Conservation (phyloP, 1,140 invertebrate genomes). For the Penaeus japonicus region DNA sequence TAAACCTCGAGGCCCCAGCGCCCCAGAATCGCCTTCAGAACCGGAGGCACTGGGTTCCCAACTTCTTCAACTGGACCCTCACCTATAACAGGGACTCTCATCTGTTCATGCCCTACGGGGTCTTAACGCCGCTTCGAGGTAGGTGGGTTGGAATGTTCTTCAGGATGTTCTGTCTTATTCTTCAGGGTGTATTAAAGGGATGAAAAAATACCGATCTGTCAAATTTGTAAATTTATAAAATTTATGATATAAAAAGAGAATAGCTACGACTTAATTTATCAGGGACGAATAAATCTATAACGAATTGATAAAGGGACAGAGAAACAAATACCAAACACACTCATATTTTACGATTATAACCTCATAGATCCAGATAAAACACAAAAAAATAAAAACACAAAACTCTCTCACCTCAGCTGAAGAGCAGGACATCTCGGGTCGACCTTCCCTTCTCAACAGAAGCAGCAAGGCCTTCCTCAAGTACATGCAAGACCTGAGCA, state of each 20-base stretch:
- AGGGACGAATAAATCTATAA: too few relatives aligned
- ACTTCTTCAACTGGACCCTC: slow-evolving; percentile 65
- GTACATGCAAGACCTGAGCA: slow-evolving; percentile 10
- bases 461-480: background rate
- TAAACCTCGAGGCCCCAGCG: slow-evolving; percentile 21
- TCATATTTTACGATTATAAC: too few relatives aligned
- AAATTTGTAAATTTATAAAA: too few relatives aligned
- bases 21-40: background rate
- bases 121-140: background rate
- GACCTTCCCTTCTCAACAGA: background rate
- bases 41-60: background rate
- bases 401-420: background rate
- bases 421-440: background rate
- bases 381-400: too few relatives aligned
- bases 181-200: background rate
- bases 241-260: too few relatives aligned
- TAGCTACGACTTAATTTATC: too few relatives aligned
- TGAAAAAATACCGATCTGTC: too few relatives aligned
- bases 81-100: slow-evolving; percentile 64
- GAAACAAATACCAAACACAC: too few relatives aligned
- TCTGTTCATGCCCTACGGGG: slow-evolving; percentile 45
- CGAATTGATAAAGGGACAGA: too few relatives aligned
- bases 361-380: too few relatives aligned
- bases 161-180: background rate
- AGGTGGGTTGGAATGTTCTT: too few relatives aligned